Evolutionary conservation across 2,113 vertebrate genomes (phyloP).

Genomic region (Vulpes vulpes): DNA sequence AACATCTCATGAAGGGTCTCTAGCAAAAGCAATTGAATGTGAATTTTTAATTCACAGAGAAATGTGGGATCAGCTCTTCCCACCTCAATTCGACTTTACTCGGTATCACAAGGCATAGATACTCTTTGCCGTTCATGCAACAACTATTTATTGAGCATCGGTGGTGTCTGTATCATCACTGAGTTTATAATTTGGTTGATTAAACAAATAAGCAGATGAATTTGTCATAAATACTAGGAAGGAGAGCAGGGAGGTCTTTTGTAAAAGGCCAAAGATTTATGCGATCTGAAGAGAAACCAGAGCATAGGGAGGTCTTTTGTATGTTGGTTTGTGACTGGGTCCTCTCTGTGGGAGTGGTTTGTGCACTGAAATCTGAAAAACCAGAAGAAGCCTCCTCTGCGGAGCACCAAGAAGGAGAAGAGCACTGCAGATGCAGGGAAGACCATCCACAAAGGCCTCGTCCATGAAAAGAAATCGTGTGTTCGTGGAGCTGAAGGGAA

Average conservation of each 20-base stretch:
- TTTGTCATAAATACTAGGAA: background rate
- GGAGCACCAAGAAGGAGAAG: background rate
- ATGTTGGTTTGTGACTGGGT: background rate
- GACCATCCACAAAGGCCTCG: background rate
- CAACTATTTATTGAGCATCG: background rate
- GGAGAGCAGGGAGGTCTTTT: background rate
- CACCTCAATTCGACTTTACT: background rate
- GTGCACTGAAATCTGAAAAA: background rate
- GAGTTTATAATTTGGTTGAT: background rate
- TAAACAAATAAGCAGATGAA: background rate
- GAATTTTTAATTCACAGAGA: background rate
- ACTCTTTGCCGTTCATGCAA: background rate
- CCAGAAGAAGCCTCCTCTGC: background rate
- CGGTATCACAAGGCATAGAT: background rate
- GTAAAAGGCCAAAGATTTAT: background rate
- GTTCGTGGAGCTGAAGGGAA: background rate
- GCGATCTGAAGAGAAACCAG: too few relatives aligned
- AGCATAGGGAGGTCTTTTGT: background rate
- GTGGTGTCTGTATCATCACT: background rate
- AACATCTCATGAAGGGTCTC: background rate
- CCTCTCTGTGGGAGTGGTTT: background rate
- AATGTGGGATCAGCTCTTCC: background rate
- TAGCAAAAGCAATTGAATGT: background rate
- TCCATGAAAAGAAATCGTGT: background rate
- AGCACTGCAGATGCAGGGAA: background rate